These are phyloP conservation scores for Diarsia mendica DNA, from an alignment of 2,888 invertebrate genomes.

Conservation along the genomic window DNA sequence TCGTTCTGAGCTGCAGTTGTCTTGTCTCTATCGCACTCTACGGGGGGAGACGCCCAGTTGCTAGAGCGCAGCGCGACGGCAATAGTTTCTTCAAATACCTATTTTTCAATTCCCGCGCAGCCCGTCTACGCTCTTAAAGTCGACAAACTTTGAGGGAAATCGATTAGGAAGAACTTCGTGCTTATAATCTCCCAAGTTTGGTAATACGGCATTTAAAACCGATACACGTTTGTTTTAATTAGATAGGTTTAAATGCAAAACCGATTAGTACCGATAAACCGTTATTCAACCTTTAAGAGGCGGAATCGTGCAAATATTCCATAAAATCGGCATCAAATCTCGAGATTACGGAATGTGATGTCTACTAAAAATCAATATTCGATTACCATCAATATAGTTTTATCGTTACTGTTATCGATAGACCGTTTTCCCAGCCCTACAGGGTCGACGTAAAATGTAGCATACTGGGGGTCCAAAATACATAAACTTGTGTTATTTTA, in stretches of 20 bases:
- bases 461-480: constrained; percentile 65
- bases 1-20: too few relatives aligned
- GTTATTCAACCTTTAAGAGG: constrained; percentile 45
- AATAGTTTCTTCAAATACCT: too few relatives aligned
- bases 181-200: constrained; percentile 27
- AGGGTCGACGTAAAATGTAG: constrained; percentile 61
- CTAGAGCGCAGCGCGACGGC: too few relatives aligned
- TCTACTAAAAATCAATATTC: constrained; percentile 49
- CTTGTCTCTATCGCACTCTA: too few relatives aligned
- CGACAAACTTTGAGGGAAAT: constrained; percentile 42
- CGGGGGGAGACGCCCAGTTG: too few relatives aligned
- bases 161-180: constrained; percentile 33
- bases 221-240: constrained; percentile 58
- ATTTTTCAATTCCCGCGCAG: too few relatives aligned
- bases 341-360: constrained; percentile 36
- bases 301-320: constrained; percentile 54
- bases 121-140: too few relatives aligned
- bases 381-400: constrained; percentile 61
- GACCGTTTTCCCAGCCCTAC: constrained; percentile 61
- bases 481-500: constrained; percentile 76
- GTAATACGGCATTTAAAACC: constrained; percentile 58
- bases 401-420: constrained; percentile 52
- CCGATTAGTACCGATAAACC: constrained; percentile 49
- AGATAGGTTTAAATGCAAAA: constrained; percentile 50
- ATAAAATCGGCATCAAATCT: constrained; percentile 53